Percentiles rank a stretch among this genome's conserved stretches.
These are phyloP conservation scores for Sus scrofa DNA, from an alignment of 2,113 vertebrate genomes.

Conservation along the genomic window DNA sequence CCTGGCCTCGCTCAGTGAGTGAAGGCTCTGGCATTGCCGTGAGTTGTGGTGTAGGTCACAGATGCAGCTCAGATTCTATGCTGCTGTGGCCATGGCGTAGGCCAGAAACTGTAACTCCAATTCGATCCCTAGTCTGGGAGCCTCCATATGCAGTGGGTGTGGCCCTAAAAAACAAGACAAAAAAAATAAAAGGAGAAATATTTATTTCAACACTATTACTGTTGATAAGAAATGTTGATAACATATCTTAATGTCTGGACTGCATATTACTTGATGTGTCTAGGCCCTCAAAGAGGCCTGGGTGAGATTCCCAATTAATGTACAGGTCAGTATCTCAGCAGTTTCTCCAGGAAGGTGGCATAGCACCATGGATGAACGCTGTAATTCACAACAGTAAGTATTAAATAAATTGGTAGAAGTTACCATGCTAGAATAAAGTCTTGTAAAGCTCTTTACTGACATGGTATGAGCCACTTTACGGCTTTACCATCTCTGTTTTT, in stretches of 20 bases:
- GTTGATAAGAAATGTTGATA: background rate
- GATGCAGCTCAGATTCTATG: no score
- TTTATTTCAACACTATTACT: background rate
- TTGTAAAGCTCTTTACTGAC: background rate
- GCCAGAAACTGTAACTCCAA: no score
- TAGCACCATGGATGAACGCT: background rate
- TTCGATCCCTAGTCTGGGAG: no score
- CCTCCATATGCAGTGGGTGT: no score
- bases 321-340: background rate
- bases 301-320: background rate
- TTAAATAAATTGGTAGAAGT: conserved; percentile 45
- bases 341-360: background rate
- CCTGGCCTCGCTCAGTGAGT: no score
- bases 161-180: no score
- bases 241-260: background rate
- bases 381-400: background rate
- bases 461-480: background rate
- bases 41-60: no score
- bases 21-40: no score
- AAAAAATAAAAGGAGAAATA: background rate
- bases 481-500: background rate
- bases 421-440: no score
- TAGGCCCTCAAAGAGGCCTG: background rate
- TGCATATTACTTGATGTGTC: background rate
- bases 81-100: no score